These are phyloP conservation scores for Hephaestus fuliginosus DNA, from an alignment of 2,797 vertebrate genomes.

Conservation along the genomic window DNA sequence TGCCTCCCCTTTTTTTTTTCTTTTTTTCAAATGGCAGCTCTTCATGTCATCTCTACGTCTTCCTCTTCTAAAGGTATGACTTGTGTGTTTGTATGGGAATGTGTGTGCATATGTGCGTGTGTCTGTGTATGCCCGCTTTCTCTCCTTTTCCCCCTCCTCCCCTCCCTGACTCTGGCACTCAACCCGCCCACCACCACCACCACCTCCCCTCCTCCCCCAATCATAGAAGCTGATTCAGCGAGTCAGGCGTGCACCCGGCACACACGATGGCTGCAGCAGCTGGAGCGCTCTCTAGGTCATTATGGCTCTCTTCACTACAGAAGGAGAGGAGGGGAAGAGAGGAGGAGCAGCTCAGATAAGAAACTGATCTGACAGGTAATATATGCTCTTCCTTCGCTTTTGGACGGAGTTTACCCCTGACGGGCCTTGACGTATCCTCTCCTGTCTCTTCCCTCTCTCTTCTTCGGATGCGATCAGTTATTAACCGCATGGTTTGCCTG, in stretches of 20 bases:
- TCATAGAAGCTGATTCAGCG: slow-evolving; percentile 95
- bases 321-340: slow-evolving; percentile 71
- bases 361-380: slow-evolving; percentile 93
- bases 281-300: slow-evolving; percentile 93
- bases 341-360: slow-evolving; percentile 83
- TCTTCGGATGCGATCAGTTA: slow-evolving; percentile 79
- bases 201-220: slow-evolving; percentile 79
- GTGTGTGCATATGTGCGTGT: slow-evolving; percentile 42
- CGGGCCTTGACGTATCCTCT: slow-evolving; percentile 72
- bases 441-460: slow-evolving; percentile 70
- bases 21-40: slow-evolving; percentile 72
- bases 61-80: slow-evolving; percentile 89
- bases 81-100: slow-evolving; percentile 78
- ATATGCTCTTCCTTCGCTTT: slow-evolving; percentile 82
- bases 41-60: slow-evolving; percentile 81
- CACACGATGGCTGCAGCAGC: slow-evolving; percentile 93
- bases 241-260: slow-evolving; percentile 89
- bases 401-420: slow-evolving; percentile 81
- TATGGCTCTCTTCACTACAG: slow-evolving; percentile 88
- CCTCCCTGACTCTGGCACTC: slow-evolving; percentile 80
- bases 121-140: slow-evolving; percentile 59
- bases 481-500: slow-evolving; percentile 81
- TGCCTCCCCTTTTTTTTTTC: slow-evolving; percentile 47
- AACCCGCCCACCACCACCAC: slow-evolving; percentile 59
- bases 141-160: slow-evolving; percentile 57